phyloP scores from a whole-genome alignment of 1,140 invertebrate species.

The Babylonia areolata region DNA sequence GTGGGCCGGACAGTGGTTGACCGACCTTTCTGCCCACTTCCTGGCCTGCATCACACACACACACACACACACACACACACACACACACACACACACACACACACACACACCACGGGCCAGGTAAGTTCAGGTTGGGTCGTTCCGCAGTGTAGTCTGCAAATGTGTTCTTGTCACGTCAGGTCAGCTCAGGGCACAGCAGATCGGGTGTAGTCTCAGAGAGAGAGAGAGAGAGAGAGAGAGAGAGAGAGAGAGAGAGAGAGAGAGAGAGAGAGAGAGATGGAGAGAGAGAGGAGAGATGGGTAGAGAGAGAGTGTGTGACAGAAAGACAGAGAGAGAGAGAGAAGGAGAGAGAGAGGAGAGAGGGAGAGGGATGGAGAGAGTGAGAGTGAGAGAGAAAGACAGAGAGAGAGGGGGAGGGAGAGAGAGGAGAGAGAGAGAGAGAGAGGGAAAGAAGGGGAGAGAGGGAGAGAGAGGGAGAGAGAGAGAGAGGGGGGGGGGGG shows the following conservation, averaged over 20 bases:
- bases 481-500: background rate
- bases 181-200: no score
- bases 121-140: no score
- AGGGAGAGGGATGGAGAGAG: background rate
- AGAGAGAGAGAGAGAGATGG: no score
- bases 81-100: background rate
- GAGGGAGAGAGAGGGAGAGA: no score
- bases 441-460: background rate
- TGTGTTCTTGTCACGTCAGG: no score
- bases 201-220: no score
- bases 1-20: constrained; percentile 5
- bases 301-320: background rate
- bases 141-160: no score
- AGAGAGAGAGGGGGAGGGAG: background rate
- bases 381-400: background rate
- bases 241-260: no score
- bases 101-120: no score
- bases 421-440: background rate
- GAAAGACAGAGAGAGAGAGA: background rate
- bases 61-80: background rate
- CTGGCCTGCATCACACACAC: background rate
- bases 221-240: no score
- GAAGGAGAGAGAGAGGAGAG: background rate
- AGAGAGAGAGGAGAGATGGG: no score
- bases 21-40: background rate